These are phyloP conservation scores for Lysandra coridon DNA, from an alignment of 2,888 invertebrate species.

Conservation along the genomic window DNA sequence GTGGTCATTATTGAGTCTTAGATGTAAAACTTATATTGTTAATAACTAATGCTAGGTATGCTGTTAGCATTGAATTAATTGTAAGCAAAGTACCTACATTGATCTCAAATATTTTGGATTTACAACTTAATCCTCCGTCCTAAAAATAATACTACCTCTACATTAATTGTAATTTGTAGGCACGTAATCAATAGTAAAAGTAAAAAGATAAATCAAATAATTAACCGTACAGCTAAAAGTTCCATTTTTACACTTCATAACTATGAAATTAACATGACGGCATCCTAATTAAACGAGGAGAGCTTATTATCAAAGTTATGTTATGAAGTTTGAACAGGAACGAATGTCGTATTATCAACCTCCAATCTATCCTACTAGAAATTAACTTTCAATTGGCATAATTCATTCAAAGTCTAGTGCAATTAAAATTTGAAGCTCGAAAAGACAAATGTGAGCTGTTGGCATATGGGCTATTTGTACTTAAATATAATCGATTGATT, in stretches of 20 bases:
- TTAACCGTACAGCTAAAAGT: background rate
- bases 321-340: constrained; percentile 12
- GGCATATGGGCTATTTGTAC: background rate
- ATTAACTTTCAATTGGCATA: constrained; percentile 1
- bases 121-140: too few species aligned
- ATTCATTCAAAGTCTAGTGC: constrained; percentile 4
- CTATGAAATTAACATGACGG: background rate
- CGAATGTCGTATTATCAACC: background rate
- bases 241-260: background rate
- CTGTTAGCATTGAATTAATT: background rate
- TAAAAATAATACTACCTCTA: background rate
- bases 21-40: background rate
- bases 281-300: constrained; percentile 1
- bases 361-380: background rate
- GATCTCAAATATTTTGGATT: constrained; percentile 20
- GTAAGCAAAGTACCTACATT: background rate
- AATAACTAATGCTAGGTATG: background rate
- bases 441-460: constrained; percentile 40
- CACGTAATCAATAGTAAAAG: background rate
- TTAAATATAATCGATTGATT: constrained; percentile 10
- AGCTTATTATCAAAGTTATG: background rate
- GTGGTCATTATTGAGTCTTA: background rate
- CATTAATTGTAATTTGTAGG: background rate
- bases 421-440: constrained; percentile 3
- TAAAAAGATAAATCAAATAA: background rate